A percentile compares a stretch with the other conserved stretches of the same genome.
Evolutionary conservation across 2,113 vertebrate genomes (phyloP).

Genomic region (Uria aalge): DNA sequence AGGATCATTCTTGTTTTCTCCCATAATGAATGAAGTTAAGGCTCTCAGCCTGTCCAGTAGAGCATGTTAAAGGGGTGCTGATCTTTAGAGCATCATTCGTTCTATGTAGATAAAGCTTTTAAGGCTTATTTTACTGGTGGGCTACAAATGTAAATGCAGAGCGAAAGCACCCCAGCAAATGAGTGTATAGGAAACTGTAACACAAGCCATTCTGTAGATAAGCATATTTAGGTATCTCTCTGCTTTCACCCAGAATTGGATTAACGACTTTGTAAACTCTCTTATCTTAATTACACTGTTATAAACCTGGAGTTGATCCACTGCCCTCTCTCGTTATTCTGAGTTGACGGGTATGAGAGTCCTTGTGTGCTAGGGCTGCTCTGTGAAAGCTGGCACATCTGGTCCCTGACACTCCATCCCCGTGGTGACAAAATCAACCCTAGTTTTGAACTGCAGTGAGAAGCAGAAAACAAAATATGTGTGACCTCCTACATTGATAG

Average conservation of each 20-base stretch:
- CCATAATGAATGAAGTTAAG: slow-evolving; percentile 22
- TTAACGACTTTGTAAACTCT: background rate
- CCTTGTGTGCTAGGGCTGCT: background rate
- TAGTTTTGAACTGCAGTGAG: background rate
- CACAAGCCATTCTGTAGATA: background rate
- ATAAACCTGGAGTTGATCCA: background rate
- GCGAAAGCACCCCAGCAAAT: background rate
- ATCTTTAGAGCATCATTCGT: slow-evolving; percentile 19
- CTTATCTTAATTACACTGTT: background rate
- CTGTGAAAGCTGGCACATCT: background rate
- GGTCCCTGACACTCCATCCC: background rate
- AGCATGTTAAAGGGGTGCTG: background rate
- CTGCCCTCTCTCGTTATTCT: background rate
- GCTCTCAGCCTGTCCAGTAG: slow-evolving; percentile 1
- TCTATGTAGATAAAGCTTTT: slow-evolving; percentile 13
- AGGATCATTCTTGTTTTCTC: background rate
- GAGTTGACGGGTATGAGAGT: background rate
- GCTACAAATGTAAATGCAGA: background rate
- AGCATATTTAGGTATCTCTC: background rate
- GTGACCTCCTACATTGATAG: background rate
- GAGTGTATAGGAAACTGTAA: background rate
- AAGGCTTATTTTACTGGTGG: slow-evolving; percentile 34
- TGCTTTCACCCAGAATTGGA: background rate
- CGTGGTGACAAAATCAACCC: background rate
- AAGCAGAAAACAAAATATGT: background rate